Evolutionary conservation across 2,888 invertebrate species (phyloP).

Genomic region (Latrodectus elegans): DNA sequence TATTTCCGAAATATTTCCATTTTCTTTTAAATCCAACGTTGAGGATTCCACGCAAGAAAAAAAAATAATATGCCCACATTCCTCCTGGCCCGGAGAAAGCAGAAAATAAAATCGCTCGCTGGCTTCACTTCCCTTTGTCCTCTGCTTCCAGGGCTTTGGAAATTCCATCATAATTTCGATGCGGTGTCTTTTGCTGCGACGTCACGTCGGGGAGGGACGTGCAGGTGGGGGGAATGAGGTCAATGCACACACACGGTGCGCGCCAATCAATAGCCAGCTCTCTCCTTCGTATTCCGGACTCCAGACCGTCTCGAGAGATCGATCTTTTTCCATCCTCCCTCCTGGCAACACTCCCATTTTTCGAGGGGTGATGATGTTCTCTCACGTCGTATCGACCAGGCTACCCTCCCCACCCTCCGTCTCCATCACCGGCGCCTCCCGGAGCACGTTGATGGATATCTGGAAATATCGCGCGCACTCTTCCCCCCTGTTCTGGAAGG

Average conservation of each 20-base stretch:
- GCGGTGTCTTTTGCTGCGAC: constrained; percentile 43
- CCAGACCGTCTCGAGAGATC: constrained; percentile 53
- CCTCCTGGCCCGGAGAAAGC: background rate
- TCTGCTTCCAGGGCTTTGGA: background rate
- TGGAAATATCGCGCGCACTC: constrained; percentile 2
- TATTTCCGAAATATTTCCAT: no score
- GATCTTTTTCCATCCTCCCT: constrained; percentile 42
- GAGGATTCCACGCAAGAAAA: background rate
- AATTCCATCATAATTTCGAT: constrained; percentile 32
- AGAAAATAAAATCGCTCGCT: background rate
- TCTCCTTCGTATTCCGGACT: constrained; percentile 18
- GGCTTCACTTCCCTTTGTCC: background rate
- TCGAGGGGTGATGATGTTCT: constrained; percentile 9
- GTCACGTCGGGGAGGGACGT: constrained; percentile 16
- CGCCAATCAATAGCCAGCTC: constrained; percentile 5
- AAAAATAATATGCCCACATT: background rate
- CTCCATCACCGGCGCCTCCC: background rate
- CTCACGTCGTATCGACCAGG: constrained; percentile 23
- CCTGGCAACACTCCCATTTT: constrained; percentile 36
- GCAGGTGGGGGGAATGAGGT: background rate
- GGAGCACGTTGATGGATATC: constrained; percentile 19
- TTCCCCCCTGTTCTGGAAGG: background rate
- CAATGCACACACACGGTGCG: constrained; percentile 33
- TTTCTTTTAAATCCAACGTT: no score
- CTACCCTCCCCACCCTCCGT: background rate